These are phyloP conservation scores for Microtus agrestis DNA, from an alignment of 2,797 vertebrate genomes.

Conservation along the genomic window DNA sequence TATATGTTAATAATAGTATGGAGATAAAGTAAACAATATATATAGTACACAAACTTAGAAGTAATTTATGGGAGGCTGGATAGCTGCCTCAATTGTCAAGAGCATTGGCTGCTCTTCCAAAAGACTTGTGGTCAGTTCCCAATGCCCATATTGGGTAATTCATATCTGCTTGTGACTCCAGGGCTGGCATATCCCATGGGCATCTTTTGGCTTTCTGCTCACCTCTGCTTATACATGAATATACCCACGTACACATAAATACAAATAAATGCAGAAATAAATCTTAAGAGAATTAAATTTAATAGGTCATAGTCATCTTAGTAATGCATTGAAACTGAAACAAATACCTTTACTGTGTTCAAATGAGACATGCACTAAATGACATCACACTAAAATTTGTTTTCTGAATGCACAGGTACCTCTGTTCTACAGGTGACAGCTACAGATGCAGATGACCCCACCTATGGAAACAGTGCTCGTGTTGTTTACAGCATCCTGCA, in stretches of 20 bases:
- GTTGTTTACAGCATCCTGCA: slow-evolving; percentile 99
- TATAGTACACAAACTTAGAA: background rate
- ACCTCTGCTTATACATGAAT: background rate
- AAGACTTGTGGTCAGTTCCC: background rate
- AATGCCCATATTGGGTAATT: too few species aligned
- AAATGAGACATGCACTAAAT: background rate
- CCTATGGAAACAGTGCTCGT: slow-evolving; percentile 98
- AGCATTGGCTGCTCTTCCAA: background rate
- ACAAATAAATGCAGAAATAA: background rate
- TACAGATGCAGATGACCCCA: slow-evolving; percentile 97
- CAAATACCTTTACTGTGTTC: background rate
- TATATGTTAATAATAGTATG: background rate
- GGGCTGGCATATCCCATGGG: background rate
- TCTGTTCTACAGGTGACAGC: slow-evolving; percentile 98
- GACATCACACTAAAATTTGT: slow-evolving; percentile 71
- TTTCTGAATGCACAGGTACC: slow-evolving; percentile 91
- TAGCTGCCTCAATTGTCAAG: background rate
- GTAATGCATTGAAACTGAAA: background rate
- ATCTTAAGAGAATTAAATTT: background rate
- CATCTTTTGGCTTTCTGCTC: background rate
- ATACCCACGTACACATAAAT: background rate
- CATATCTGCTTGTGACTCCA: background rate
- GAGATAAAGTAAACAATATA: background rate
- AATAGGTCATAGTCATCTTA: background rate
- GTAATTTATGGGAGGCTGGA: background rate